Base-by-base conservation (phyloP, 2,888 invertebrate species). In the Amphipyra berbera region DNA sequence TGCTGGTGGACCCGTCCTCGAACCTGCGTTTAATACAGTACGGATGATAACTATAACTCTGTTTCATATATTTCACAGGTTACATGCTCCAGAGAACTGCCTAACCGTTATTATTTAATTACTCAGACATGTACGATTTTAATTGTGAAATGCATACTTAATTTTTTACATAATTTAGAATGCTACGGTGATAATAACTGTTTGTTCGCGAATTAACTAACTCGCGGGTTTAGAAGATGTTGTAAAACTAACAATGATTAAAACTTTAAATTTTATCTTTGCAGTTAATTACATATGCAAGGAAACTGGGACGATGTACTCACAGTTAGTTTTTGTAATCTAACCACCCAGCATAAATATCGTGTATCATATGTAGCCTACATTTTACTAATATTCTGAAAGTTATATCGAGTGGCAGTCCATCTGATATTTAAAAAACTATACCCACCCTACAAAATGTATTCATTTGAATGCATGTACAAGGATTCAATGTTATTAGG, bases 31-130 rank as follows among this genome's bases (percentile, higher is more conserved):
- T 7, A 30, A 30, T 30, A 4, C 30, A 30, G 30, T 30, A 30
- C 30, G 30, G 30, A 30, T 30, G 6, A 6, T 4, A 30, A 30
- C 2, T 30, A 30, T 37, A 46, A 56, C 13, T 72, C 9, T 13
- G 47, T 57, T 59, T 37, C 74, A 63, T 53, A 56, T 21, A 35
- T 54, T 42, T 46, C 38, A 50, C 44, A 54, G 13, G 47, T 53
- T 62, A 62, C 68, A 73, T 68, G 81, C 66, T 80, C 67, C 68
- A 79, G 64, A 57, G 76, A 67, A 33, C 52, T 41, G 38, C 64
- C 30, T 55, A 61, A 82, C 86, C 70, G 84, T 82, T 79, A 80
- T 52, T 64, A 52, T 52, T 73, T 81, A 68, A 82, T 86, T 80
- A 82, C 61, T 62, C 62, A 27, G 70, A 70, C 69, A 57, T 69